Conservation (phyloP, 2,888 invertebrate species). For the Loripinus fragilis region DNA sequence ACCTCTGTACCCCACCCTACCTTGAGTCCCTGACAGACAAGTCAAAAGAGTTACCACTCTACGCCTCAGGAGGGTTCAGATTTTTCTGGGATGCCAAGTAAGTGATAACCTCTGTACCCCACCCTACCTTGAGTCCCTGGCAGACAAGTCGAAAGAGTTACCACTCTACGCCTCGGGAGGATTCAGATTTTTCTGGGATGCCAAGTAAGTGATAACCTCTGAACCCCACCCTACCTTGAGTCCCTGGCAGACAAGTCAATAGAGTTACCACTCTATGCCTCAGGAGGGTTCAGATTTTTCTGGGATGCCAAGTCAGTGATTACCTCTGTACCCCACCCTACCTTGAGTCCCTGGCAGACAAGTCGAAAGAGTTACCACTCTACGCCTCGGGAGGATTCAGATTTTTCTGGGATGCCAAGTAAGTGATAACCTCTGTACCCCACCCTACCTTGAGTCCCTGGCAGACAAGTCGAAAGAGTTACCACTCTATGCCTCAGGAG, state of each 20-base stretch:
- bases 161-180: conserved; percentile 92
- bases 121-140: conserved; percentile 88
- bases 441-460: conserved; percentile 89
- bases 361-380: conserved; percentile 83
- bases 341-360: conserved; percentile 86
- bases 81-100: too few relatives aligned
- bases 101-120: too few relatives aligned
- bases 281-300: conserved; percentile 93
- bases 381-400: conserved; percentile 96
- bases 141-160: conserved; percentile 83
- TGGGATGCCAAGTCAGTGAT: conserved; percentile 99
- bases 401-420: conserved; percentile 90
- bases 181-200: conserved; percentile 93
- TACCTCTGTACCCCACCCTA: too few relatives aligned
- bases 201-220: conserved; percentile 99
- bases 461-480: conserved; percentile 84
- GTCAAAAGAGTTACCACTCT: too few relatives aligned
- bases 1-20: too few relatives aligned
- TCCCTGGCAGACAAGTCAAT: conserved; percentile 83
- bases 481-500: conserved; percentile 91
- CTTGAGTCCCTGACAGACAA: too few relatives aligned
- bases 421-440: conserved; percentile 91
- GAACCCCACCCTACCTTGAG: conserved; percentile 93
- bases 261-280: conserved; percentile 87
- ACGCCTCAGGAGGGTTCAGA: too few relatives aligned